Evolutionary conservation across 1,140 invertebrate species (phyloP).

Genomic region (Copidosoma floridanum): DNA sequence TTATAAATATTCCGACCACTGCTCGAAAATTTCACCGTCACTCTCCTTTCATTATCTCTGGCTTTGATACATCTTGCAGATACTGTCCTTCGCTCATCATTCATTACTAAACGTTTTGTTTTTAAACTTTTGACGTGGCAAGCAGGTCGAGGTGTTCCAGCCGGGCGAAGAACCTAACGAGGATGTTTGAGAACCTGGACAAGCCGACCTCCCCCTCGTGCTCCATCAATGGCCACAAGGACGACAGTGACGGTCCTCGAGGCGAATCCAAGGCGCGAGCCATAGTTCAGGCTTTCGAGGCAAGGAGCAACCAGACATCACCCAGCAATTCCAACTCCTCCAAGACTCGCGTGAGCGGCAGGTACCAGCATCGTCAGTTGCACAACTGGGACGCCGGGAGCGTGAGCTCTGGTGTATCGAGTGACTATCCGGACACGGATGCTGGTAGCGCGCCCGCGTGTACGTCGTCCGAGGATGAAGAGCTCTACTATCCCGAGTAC

Average conservation of each 20-base stretch:
- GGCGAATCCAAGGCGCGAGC: constrained; percentile 50
- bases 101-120: constrained; percentile 19
- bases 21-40: no score
- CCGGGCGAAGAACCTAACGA: constrained; percentile 50
- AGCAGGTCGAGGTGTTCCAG: constrained; percentile 50
- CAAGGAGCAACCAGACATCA: constrained; percentile 47
- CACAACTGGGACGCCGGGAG: constrained; percentile 56
- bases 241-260: constrained; percentile 33
- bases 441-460: constrained; percentile 47
- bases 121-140: constrained; percentile 36
- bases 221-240: constrained; percentile 28
- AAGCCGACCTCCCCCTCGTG: constrained; percentile 33
- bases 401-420: constrained; percentile 58
- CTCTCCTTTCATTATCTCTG: no score
- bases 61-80: no score
- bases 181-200: constrained; percentile 48
- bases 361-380: constrained; percentile 33
- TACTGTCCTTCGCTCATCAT: no score
- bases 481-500: constrained; percentile 38
- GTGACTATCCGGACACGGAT: constrained; percentile 58
- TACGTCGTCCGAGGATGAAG: constrained; percentile 50
- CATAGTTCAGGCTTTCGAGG: constrained; percentile 50
- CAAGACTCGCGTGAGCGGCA: constrained; percentile 35
- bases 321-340: constrained; percentile 44
- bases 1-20: background rate